Base-by-base conservation (phyloP, 2,113 vertebrate species). In the Neogale vison region DNA sequence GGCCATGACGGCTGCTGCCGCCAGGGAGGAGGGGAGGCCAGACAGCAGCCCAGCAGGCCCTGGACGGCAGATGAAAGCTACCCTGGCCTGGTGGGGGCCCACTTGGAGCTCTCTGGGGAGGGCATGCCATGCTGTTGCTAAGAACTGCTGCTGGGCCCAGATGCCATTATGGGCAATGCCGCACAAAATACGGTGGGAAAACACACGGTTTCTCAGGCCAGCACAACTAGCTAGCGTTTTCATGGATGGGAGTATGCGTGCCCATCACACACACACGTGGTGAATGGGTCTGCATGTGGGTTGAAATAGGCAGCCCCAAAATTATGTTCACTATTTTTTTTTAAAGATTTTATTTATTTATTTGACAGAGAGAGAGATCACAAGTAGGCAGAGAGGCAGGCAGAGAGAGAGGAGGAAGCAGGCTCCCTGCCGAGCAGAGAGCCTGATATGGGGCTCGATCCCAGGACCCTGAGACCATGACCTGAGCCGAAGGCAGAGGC, bases 1-100 rank as follows among this genome's bases (percentile, higher is more conserved):
- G 71, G n/a, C 4, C 50, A 57, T 6, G 7, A 50, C 0, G 45
- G 45, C 42, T 45, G 52, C 26, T 3, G 17, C 50, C 21, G 36
- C 5, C 2, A 0, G 18, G 2, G 14, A 71, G 59, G 23, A 36
- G 23, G 34, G 3, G 11, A 12, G 21, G 6, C 18, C 14, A 47
- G 34, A 20, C 24, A 67, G 74, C 4, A 9, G 74, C 45, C 76
- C 7, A 0, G 61, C 4, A 5, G 29, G 61, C 29, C 13, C 47
- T 7, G 5, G 42, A 63, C 7, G 7, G 34, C 2, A 45, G 74
- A 10, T 0, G 1, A 21, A 45, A 67, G 55, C 14, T 15, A 55
- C 34, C 29, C 39, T 14, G 34, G 88, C 83, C 26, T 36, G 15
- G 57, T 50, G 50, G 4, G 47, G 15, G 26, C 59, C 39, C 2